A percentile compares a stretch with the other conserved stretches of the same genome.
Evolutionary conservation across 2,888 invertebrate genomes (phyloP).

Genomic region (Lasius fuliginosus): DNA sequence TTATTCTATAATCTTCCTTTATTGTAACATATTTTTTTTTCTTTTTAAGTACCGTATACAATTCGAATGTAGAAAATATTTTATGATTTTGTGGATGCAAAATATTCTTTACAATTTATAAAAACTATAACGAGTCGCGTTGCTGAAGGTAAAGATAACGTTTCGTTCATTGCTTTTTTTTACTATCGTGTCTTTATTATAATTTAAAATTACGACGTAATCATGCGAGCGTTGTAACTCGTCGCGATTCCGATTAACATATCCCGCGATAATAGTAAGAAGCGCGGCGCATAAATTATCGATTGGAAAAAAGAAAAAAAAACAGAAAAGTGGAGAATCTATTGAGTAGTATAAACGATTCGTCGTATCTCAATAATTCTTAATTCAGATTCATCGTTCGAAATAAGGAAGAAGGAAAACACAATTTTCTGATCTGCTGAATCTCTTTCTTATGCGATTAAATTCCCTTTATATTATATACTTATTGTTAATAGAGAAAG

Average conservation of each 20-base stretch:
- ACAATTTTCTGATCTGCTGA: not conserved
- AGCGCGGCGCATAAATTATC: conserved; percentile 14
- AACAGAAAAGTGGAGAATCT: not conserved
- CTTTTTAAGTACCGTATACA: not conserved
- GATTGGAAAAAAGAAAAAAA: not conserved
- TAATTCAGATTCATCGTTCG: not conserved
- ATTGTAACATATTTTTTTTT: not conserved
- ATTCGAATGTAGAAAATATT: not conserved
- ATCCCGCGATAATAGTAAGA: conserved; percentile 15
- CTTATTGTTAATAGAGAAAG: too few relatives aligned
- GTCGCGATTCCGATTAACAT: conserved; percentile 16
- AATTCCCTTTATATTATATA: not conserved
- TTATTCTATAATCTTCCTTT: not conserved
- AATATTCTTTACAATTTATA: not conserved
- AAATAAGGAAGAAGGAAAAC: not conserved
- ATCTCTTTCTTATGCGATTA: not conserved
- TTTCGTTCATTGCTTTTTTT: conserved; percentile 16
- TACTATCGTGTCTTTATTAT: conserved; percentile 41
- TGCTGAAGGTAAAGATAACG: conserved; percentile 8
- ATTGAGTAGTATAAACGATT: not conserved
- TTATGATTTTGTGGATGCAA: not conserved
- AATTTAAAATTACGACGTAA: conserved; percentile 43
- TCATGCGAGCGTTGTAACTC: conserved; percentile 12
- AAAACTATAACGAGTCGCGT: not conserved
- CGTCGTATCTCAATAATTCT: not conserved